Base-by-base conservation (phyloP, 2,888 invertebrate genomes). In the Amorpha juglandis region DNA sequence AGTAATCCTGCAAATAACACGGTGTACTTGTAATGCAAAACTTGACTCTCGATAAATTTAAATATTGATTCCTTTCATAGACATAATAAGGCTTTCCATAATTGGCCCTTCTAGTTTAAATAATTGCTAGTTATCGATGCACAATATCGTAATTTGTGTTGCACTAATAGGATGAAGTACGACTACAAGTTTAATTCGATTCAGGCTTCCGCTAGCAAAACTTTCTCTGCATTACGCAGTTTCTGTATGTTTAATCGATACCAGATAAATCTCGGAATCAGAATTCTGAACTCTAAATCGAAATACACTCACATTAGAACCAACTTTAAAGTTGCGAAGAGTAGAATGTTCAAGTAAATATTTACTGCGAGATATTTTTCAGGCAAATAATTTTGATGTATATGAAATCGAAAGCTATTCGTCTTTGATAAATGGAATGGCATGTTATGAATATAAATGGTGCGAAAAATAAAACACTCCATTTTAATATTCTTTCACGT, bases 181-280 rank as follows among this genome's bases (percentile, higher is more conserved):
- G 19, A 12, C 42, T 42, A 16, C 48, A 47, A 64, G 45, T 65
- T 62, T 62, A 45, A 65, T 51, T 62, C n/a, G 14, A 62, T 67
- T 62, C 38, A 12, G 48, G 35, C 62, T 21, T 50, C 19, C 62
- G 38, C 12, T 19, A n/a, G 38, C 38, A 21, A 62, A 71, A 67
- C 63, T 68, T 69, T 19, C 42, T 47, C 19, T 4, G 52, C 52
- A 55, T 58, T 47, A 27, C 55, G 66, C 64, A 52, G 64, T 65
- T 63, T 68, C 66, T 42, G 58, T 16, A 65, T 47, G 19, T 16
- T 35, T 68, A 69, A 67, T 66, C 69, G 64, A 69, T 68, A 47
- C 47, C 47, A 62, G 51, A 45, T 47, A 65, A 67, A 68, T 67
- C n/a, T 58, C 50, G 21, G 63, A 66, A 16, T 62, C 21, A 67